Evolutionary conservation across 2,113 vertebrate species (phyloP).

Genomic region (Protobothrops mucrosquamatus): DNA sequence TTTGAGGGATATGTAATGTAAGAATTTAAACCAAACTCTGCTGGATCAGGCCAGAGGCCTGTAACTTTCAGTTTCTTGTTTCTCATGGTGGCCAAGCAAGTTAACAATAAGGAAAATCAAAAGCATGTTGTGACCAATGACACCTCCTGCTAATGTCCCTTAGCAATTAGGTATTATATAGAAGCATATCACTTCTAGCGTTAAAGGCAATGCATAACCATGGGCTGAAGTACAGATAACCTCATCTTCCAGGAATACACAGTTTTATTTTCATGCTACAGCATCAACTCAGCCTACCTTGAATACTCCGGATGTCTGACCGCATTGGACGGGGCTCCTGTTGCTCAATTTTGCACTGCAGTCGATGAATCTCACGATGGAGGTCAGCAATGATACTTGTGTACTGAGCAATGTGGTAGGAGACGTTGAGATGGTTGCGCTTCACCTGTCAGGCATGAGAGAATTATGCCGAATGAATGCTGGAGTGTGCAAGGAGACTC

Average conservation of each 20-base stretch:
- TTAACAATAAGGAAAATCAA: not conserved
- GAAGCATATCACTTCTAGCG: no score
- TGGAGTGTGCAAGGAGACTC: not conserved
- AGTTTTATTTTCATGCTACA: not conserved
- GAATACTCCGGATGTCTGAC: slow-evolving; percentile 76
- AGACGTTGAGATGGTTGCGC: slow-evolving; percentile 83
- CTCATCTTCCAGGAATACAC: not conserved
- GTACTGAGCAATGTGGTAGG: slow-evolving; percentile 89
- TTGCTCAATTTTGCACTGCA: slow-evolving; percentile 81
- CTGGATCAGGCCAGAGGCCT: not conserved
- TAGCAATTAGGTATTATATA: not conserved
- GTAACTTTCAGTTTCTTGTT: not conserved
- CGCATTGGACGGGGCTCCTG: slow-evolving; percentile 67
- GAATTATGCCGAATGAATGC: not conserved
- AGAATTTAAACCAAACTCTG: not conserved
- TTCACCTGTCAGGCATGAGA: slow-evolving; percentile 74
- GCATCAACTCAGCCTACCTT: slow-evolving; percentile 68
- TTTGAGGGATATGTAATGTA: not conserved
- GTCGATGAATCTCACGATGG: slow-evolving; percentile 79
- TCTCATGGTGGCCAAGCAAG: not conserved
- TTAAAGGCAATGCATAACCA: no score
- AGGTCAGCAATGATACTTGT: slow-evolving; percentile 86
- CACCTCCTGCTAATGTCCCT: not conserved
- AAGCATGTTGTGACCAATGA: not conserved
- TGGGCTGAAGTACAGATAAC: not conserved